Evolutionary conservation across 1,140 invertebrate genomes (phyloP), one percentile per base, ranked within the genome.

Genomic region (Pristionchus pacificus): DNA sequence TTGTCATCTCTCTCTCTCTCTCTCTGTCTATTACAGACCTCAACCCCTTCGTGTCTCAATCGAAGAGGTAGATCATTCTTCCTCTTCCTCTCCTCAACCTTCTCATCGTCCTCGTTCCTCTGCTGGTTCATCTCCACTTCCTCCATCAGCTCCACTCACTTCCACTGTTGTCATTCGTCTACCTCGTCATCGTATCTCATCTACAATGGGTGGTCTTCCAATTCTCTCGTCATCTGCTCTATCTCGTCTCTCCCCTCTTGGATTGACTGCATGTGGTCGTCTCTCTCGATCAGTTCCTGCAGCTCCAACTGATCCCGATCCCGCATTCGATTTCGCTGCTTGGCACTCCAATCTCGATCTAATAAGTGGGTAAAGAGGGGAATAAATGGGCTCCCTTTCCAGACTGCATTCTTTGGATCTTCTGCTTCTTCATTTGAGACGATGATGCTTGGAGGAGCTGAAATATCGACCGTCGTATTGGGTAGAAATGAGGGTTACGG

Each of bases 321-420:
- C 79, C 15, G 75, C 80, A 30, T 81, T 80, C 63, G 79, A 80
- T 63, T 80, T 80, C 74, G 77, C 81, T 66, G 80, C 77, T 68
- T 80, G 79, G 79, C 77, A 80, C 71, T 68, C 78, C 25, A 63
- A 69, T 27, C 68, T 78, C 30, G 76, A 80, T 61, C 59, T 15
- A 33, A 31, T 57, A 30, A 76, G 75, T 77, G 70, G 57, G 70
- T 68, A 58, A n/a, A n/a, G n/a, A n/a, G n/a, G n/a, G n/a, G n/a
- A n/a, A n/a, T n/a, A n/a, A n/a, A n/a, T n/a, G n/a, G n/a, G n/a
- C n/a, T n/a, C n/a, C n/a, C n/a, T n/a, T n/a, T n/a, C 38, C 38
- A 19, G 6, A 49, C 6, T 49, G 6, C 38, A 49, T 49, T 49
- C 6, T 49, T 49, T 6, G 19, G 6, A 49, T 49, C 32, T 72